Base-by-base conservation (phyloP, 1,140 invertebrate species). In the Acromyrmex charruanus region DNA sequence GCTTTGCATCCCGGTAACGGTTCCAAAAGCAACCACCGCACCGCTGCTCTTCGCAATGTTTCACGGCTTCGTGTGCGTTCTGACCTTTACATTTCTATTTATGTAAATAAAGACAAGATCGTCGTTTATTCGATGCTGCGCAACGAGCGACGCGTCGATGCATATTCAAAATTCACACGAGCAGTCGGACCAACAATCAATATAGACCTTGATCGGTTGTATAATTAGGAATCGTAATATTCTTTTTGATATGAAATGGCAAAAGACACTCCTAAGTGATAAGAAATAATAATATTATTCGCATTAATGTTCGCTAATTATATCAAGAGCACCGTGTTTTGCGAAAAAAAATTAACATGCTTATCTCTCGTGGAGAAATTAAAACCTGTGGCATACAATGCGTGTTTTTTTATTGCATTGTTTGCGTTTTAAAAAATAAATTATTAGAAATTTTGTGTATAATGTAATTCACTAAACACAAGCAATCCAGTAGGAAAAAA, bases 1-100 rank as follows among this genome's bases (percentile, higher is more conserved):
- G 66, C 61, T 90, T 89, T 90, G 89, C 89, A 90, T 89, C 51
- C 51, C 77, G 66, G 2, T 79, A 90, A 90, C 85, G 88, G 89
- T 77, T 72, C 49, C 25, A 25, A 58, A 59, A 75, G 51, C 25
- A 86, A 44, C 21, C 77, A 65, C 21, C 49, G 69, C 18, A 25
- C 21, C 31, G 31, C 31, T 35, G 16, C 25, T 65, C 88, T 35
- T 86, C 65, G 65, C 0, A 14, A 71, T 9, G 44, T 66, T 35
- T 35, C 31, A 6, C 31, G 31, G 31, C 31, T 79, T 74, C 39
- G n/a, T 49, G 39, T n/a, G 21, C 39, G 66, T 10, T 51, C 55
- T 31, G 55, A 84, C 69, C 80, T 82, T 61, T 49, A 14, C 16
- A 2, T 75, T 66, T 74, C 65, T 53, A 61, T 77, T 87, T 58